Percentiles rank a stretch among this genome's conserved stretches.
These are phyloP conservation scores for Amblyjoppa fuscipennis DNA, from an alignment of 2,888 invertebrate species.

Conservation along the genomic window DNA sequence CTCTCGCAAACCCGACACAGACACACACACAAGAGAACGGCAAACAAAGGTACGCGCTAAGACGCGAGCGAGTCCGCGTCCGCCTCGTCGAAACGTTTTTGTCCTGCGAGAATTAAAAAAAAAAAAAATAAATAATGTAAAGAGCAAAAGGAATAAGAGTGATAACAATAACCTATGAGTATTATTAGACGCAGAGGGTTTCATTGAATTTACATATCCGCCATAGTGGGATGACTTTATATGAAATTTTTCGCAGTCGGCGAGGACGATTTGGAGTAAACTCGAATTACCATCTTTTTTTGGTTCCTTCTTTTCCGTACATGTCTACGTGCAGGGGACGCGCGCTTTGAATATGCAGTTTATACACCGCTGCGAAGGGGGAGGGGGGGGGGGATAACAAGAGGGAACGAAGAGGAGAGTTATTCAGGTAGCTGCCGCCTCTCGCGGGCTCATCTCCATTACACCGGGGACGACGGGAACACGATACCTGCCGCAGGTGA, in stretches of 20 bases:
- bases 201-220: conserved; percentile 16
- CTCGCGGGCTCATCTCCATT: conserved; percentile 53
- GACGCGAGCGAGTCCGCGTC: neutral
- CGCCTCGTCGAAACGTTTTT: neutral
- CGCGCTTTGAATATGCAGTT: conserved; percentile 34
- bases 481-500: conserved; percentile 48
- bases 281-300: conserved; percentile 29
- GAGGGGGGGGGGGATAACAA: neutral
- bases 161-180: conserved; percentile 33
- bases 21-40: neutral
- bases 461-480: conserved; percentile 49
- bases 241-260: conserved; percentile 37
- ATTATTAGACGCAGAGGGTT: conserved; percentile 6
- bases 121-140: neutral
- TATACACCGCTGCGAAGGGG: conserved; percentile 5
- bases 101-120: neutral
- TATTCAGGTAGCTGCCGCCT: conserved; percentile 49
- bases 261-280: conserved; percentile 15
- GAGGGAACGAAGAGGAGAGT: conserved; percentile 53
- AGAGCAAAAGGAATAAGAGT: neutral
- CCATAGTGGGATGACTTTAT: conserved; percentile 17
- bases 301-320: conserved; percentile 9
- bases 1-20: neutral
- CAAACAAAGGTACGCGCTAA: neutral
- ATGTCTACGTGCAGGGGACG: conserved; percentile 3